These are phyloP conservation scores for Watsonalla binaria DNA, from an alignment of 2,888 invertebrate genomes.

Conservation along the genomic window DNA sequence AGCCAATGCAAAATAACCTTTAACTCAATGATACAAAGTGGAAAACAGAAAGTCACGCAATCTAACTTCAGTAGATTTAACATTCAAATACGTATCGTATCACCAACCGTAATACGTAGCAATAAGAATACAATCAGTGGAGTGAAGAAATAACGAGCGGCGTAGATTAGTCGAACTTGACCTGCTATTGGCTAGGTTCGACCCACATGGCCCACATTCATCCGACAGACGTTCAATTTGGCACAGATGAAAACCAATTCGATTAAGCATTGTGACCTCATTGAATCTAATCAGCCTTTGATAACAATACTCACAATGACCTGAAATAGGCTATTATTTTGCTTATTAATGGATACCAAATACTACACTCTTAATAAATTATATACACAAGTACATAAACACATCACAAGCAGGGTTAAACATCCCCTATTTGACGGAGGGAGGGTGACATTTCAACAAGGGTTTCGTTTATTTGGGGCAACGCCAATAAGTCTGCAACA, in stretches of 20 bases:
- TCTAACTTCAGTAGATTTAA: too few species aligned
- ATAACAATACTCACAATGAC: neutral
- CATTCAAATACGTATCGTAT: too few species aligned
- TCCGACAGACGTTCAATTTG: constrained; percentile 25
- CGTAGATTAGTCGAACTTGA: constrained; percentile 42
- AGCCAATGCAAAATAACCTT: too few species aligned
- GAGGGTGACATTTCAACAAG: constrained; percentile 14
- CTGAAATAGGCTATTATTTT: too few species aligned
- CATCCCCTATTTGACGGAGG: constrained; percentile 21
- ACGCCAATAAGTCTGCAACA: constrained; percentile 21
- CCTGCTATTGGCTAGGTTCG: constrained; percentile 33
- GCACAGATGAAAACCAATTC: constrained; percentile 28
- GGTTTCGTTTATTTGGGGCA: constrained; percentile 10
- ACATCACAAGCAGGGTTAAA: constrained; percentile 17
- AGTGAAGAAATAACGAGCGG: constrained; percentile 5
- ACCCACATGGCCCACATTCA: constrained; percentile 24
- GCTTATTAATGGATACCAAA: too few species aligned
- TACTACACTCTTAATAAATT: too few species aligned
- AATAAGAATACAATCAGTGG: neutral
- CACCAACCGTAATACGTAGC: neutral
- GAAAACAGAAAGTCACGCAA: too few species aligned
- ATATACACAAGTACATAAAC: constrained; percentile 13
- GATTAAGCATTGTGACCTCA: constrained; percentile 24
- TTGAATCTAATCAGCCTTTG: constrained; percentile 10
- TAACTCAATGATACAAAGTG: too few species aligned